Evolutionary conservation across 2,888 invertebrate species (phyloP).

Genomic region (Phyllotreta striolata): DNA sequence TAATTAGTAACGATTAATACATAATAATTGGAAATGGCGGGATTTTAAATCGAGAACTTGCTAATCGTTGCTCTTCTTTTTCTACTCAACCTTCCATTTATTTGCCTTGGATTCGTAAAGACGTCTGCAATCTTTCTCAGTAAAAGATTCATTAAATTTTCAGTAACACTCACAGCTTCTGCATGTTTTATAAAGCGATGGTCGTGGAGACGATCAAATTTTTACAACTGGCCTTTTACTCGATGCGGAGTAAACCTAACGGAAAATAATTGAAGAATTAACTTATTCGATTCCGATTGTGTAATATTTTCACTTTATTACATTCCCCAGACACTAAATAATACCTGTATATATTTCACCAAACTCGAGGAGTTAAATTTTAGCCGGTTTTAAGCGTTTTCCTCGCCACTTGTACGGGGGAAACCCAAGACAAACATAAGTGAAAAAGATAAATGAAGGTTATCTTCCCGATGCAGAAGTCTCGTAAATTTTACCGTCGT

Average conservation of each 20-base stretch:
- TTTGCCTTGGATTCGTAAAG: slow-evolving; percentile 6
- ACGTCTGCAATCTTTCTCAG: slow-evolving; percentile 20
- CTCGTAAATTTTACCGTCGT: slow-evolving; percentile 45
- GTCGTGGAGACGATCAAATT: slow-evolving; percentile 8
- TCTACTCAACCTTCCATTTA: not conserved
- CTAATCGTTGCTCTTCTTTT: too few species aligned
- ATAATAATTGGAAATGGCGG: too few species aligned
- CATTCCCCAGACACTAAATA: too few species aligned
- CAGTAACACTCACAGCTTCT: slow-evolving; percentile 22
- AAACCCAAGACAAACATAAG: slow-evolving; percentile 39
- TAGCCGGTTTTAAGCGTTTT: not conserved
- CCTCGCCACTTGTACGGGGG: not conserved
- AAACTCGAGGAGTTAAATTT: too few species aligned
- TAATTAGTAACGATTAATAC: too few species aligned
- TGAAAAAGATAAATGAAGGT: slow-evolving; percentile 45
- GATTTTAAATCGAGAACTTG: too few species aligned
- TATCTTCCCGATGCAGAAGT: slow-evolving; percentile 44
- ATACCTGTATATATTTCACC: too few species aligned
- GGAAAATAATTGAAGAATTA: too few species aligned
- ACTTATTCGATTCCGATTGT: too few species aligned
- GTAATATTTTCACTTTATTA: too few species aligned
- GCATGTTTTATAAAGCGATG: slow-evolving; percentile 24
- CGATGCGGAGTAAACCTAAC: not conserved
- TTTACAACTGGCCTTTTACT: slow-evolving; percentile 12
- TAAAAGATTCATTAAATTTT: slow-evolving; percentile 28